These are phyloP conservation scores for Xestia ashworthii DNA, from an alignment of 2,888 invertebrate genomes.

Conservation along the genomic window DNA sequence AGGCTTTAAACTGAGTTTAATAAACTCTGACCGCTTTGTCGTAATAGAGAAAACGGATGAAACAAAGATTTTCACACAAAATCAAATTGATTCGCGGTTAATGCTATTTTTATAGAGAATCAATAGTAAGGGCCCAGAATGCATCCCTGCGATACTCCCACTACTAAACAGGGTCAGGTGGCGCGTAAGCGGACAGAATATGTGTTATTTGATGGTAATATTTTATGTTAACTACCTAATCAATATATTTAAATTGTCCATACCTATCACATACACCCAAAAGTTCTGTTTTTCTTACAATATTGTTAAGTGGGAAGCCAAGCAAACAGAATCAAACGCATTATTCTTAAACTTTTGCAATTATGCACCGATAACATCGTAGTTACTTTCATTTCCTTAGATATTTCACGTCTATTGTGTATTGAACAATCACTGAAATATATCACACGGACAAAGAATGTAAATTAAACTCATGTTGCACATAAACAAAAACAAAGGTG, in stretches of 20 bases:
- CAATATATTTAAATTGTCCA: neutral
- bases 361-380: conserved; percentile 44
- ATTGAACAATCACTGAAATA: conserved; percentile 40
- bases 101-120: neutral
- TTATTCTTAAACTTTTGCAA: conserved; percentile 29
- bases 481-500: neutral
- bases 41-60: conserved; percentile 5
- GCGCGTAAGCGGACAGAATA: neutral
- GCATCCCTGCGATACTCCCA: conserved; percentile 13
- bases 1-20: conserved; percentile 25
- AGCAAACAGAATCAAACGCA: conserved; percentile 21
- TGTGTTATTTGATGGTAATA: neutral
- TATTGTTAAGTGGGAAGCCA: neutral
- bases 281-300: neutral
- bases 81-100: neutral
- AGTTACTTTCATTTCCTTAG: conserved; percentile 54
- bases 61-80: neutral
- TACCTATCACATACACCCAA: neutral
- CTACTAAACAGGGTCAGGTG: too few species aligned
- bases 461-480: conserved; percentile 15
- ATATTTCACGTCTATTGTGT: conserved; percentile 49
- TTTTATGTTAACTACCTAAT: neutral
- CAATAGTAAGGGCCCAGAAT: neutral
- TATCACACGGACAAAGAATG: conserved; percentile 22
- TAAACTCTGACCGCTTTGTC: conserved; percentile 1